Evolutionary conservation across 2,888 invertebrate genomes (phyloP).

Genomic region (Odiellus spinosus): DNA sequence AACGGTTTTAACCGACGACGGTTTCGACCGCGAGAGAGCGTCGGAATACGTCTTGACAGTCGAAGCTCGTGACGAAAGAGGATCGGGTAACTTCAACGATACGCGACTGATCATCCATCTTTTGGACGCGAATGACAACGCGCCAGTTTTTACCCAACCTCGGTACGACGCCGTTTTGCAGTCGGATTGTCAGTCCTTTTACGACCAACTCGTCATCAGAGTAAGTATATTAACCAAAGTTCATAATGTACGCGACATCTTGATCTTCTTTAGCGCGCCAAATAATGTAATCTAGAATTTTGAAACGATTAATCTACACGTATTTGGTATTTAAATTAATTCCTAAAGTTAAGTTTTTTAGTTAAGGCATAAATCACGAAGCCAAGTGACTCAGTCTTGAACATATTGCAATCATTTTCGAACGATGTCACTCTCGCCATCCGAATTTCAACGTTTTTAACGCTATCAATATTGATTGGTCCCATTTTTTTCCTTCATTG

Average conservation of each 20-base stretch:
- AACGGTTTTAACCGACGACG: slow-evolving; percentile 21
- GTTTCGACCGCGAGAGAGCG: slow-evolving; percentile 25
- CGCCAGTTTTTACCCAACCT: slow-evolving; percentile 19
- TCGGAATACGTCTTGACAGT: slow-evolving; percentile 22
- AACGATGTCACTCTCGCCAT: too few species aligned
- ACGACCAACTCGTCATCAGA: slow-evolving; percentile 19
- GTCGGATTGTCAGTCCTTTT: slow-evolving; percentile 34
- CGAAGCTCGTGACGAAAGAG: slow-evolving; percentile 26
- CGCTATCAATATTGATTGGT: too few species aligned
- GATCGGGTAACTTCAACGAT: slow-evolving; percentile 15
- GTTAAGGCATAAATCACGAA: too few species aligned
- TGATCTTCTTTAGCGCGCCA: too few species aligned
- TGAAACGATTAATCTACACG: too few species aligned
- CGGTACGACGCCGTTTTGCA: slow-evolving; percentile 41
- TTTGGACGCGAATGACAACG: slow-evolving; percentile 17
- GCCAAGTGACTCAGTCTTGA: too few species aligned
- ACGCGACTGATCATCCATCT: slow-evolving; percentile 23
- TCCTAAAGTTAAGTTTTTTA: too few species aligned
- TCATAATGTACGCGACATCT: not conserved
- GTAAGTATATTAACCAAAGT: slow-evolving; percentile 15
- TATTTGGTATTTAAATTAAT: too few species aligned
- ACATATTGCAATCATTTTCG: too few species aligned
- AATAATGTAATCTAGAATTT: too few species aligned
- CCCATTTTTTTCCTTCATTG: too few species aligned
- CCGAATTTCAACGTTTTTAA: too few species aligned